Percentiles rank a stretch among this genome's conserved stretches.
phyloP scores from a whole-genome alignment of 2,888 invertebrate species.

The Nasonia oneida region DNA sequence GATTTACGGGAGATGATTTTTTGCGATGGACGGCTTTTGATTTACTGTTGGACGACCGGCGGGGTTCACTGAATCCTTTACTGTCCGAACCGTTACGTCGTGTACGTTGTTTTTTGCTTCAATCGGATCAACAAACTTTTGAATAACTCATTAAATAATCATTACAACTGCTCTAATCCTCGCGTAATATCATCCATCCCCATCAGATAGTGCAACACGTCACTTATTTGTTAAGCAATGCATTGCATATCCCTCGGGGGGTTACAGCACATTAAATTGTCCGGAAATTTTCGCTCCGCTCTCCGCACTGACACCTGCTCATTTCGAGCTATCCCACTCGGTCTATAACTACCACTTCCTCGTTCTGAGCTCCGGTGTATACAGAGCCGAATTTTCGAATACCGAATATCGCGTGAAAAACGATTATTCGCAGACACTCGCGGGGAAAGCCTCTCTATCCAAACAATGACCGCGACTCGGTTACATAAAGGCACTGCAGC shows the following conservation, averaged over 20 bases:
- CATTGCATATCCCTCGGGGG: background rate
- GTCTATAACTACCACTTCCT: conserved; percentile 6
- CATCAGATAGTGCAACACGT: background rate
- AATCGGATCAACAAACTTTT: too few species aligned
- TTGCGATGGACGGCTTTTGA: too few species aligned
- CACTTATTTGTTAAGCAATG: conserved; percentile 2
- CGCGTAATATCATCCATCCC: background rate
- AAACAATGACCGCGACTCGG: background rate
- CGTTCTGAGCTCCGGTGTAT: background rate
- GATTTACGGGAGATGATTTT: background rate
- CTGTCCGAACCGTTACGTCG: too few species aligned
- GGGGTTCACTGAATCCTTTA: too few species aligned
- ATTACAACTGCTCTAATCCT: background rate
- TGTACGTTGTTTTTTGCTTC: too few species aligned
- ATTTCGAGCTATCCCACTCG: background rate
- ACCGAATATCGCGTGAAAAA: background rate
- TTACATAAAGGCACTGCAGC: background rate
- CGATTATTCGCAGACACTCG: background rate
- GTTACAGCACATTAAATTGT: background rate
- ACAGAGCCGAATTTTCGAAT: background rate
- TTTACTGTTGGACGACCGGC: too few species aligned
- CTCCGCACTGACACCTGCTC: conserved; percentile 2
- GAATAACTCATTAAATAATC: background rate
- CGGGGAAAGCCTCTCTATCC: conserved; percentile 3
- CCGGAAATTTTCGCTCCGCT: background rate